phyloP scores from a whole-genome alignment of 2,888 invertebrate genomes.

The Microctonus brassicae region DNA sequence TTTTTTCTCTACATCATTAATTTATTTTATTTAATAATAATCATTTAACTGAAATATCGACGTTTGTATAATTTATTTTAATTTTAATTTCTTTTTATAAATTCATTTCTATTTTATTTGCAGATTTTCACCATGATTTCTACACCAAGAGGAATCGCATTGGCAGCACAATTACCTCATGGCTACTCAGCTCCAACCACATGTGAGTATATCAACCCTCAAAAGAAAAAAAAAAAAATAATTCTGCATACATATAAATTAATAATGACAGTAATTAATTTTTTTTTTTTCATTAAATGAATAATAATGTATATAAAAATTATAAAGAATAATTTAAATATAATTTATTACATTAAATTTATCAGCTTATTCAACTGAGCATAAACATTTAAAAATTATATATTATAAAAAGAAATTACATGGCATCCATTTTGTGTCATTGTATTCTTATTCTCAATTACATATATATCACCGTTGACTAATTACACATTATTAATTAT shows the following conservation, averaged over 20 bases:
- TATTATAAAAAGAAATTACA: neutral
- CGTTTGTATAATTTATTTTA: neutral
- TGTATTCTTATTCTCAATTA: neutral
- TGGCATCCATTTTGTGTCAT: neutral
- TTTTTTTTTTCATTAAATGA: too few species aligned
- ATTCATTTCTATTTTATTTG: too few species aligned
- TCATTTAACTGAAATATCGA: too few species aligned
- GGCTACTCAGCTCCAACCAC: slow-evolving; percentile 52
- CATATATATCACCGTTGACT: slow-evolving; percentile 7
- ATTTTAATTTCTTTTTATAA: neutral
- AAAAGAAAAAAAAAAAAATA: too few species aligned
- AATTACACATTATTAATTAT: slow-evolving; percentile 17
- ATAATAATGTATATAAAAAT: too few species aligned
- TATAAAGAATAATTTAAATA: too few species aligned
- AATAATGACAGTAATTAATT: too few species aligned
- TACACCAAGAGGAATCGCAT: slow-evolving; percentile 56
- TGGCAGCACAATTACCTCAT: slow-evolving; percentile 65
- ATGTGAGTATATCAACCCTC: slow-evolving; percentile 62
- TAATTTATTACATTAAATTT: neutral
- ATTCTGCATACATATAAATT: too few species aligned
- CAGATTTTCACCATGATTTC: slow-evolving; percentile 61
- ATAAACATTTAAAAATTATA: neutral
- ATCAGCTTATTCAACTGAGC: neutral
- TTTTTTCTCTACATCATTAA: neutral
- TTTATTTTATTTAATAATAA: neutral